Conservation (phyloP, 2,888 invertebrate genomes). For the Melipona bicolor region DNA sequence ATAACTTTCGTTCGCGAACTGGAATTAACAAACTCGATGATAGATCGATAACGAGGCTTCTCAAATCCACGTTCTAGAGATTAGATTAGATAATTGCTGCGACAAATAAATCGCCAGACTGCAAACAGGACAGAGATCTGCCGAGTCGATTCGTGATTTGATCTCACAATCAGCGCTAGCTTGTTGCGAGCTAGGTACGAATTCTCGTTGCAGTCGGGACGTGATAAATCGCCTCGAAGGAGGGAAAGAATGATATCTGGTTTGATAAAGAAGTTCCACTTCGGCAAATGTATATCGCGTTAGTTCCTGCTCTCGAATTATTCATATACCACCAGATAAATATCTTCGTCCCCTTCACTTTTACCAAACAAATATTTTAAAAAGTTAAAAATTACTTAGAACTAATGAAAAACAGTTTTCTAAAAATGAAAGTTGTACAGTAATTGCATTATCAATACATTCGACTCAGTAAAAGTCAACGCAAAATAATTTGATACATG, state of each 20-base stretch:
- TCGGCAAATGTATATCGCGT: neutral
- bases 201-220: neutral
- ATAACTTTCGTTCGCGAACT: too few species aligned
- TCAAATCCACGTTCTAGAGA: slow-evolving; percentile 1
- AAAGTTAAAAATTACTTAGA: too few species aligned
- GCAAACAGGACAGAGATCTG: slow-evolving; percentile 22
- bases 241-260: neutral
- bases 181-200: neutral
- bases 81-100: slow-evolving; percentile 22
- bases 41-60: neutral
- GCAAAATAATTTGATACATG: too few species aligned
- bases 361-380: neutral
- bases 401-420: too few species aligned
- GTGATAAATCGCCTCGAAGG: neutral
- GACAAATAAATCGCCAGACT: neutral
- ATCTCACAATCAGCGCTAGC: neutral
- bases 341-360: slow-evolving; percentile 1
- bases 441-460: too few species aligned
- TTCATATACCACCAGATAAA: neutral
- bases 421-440: too few species aligned
- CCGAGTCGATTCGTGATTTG: neutral
- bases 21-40: neutral
- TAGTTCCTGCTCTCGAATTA: neutral
- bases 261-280: neutral
- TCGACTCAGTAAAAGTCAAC: too few species aligned